Conservation (phyloP, 2,797 vertebrate genomes). For the Lepidocolaptes lacrymiger region DNA sequence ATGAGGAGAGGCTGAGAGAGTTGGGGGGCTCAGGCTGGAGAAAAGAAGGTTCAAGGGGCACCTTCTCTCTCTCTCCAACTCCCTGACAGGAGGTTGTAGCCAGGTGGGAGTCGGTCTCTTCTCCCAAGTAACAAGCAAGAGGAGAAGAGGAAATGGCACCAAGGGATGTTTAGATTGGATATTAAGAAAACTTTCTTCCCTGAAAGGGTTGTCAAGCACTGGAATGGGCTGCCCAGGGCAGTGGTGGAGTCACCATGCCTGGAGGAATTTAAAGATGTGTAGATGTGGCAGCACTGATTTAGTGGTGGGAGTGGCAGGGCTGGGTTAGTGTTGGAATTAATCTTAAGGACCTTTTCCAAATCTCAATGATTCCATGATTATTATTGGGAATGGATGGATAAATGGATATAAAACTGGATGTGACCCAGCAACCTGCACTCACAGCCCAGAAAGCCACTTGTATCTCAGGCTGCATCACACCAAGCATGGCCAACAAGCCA, state of each 20-base stretch:
- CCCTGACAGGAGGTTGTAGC: neutral
- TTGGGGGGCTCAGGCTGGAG: neutral
- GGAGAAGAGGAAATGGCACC: neutral
- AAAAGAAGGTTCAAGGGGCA: neutral
- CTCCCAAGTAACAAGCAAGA: neutral
- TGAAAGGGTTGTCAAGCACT: neutral
- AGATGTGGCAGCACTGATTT: neutral
- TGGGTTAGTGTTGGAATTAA: neutral
- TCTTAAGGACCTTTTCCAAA: neutral
- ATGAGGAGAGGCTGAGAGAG: neutral
- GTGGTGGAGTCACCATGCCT: neutral
- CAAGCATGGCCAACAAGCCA: accelerated
- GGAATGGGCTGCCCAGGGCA: neutral
- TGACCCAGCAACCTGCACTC: neutral
- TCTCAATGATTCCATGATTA: neutral
- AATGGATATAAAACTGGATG: too few relatives aligned
- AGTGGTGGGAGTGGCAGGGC: neutral
- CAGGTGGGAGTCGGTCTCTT: neutral
- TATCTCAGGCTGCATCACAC: neutral
- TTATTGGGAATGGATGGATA: neutral
- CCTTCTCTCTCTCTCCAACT: neutral
- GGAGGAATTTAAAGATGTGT: neutral
- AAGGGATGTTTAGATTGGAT: neutral
- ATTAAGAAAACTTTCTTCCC: neutral
- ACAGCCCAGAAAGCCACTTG: neutral